A percentile compares a stretch with the other conserved stretches of the same genome.
These are phyloP conservation scores for Leptoclinus maculatus DNA, from an alignment of 2,797 vertebrate genomes.

Conservation along the genomic window DNA sequence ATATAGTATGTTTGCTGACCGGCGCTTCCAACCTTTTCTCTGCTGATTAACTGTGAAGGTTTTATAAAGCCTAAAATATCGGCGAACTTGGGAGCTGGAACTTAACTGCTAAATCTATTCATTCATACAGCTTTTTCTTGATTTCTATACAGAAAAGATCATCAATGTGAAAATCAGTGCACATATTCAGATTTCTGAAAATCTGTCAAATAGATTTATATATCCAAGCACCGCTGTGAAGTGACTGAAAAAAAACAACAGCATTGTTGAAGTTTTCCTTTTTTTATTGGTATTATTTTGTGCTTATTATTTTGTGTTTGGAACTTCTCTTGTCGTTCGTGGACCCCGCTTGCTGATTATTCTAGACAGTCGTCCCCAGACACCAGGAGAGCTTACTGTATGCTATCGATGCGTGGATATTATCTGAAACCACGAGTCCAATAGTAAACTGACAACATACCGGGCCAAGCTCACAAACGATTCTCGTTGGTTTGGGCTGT, in stretches of 20 bases:
- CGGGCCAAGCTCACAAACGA: not conserved
- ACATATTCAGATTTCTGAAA: not conserved
- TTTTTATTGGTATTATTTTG: too few species aligned
- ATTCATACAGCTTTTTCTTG: not conserved
- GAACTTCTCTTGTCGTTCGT: not conserved
- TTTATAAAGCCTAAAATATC: slow-evolving; percentile 9
- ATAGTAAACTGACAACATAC: not conserved
- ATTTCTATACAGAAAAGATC: not conserved
- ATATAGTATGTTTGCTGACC: slow-evolving; percentile 56
- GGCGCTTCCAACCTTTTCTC: slow-evolving; percentile 29
- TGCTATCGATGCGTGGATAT: not conserved
- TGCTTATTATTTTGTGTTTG: not conserved
- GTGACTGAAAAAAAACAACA: not conserved
- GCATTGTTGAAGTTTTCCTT: not conserved
- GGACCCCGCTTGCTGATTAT: not conserved
- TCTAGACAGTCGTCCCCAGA: not conserved
- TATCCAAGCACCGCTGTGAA: not conserved
- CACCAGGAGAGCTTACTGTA: not conserved
- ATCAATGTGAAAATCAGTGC: not conserved
- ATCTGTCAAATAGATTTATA: not conserved
- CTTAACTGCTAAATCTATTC: not conserved
- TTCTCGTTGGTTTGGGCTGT: not conserved
- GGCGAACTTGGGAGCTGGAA: not conserved
- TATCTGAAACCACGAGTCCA: not conserved
- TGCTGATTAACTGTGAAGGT: slow-evolving; percentile 20